phyloP scores from a whole-genome alignment of 2,113 vertebrate genomes.

The Opisthocomus hoazin region DNA sequence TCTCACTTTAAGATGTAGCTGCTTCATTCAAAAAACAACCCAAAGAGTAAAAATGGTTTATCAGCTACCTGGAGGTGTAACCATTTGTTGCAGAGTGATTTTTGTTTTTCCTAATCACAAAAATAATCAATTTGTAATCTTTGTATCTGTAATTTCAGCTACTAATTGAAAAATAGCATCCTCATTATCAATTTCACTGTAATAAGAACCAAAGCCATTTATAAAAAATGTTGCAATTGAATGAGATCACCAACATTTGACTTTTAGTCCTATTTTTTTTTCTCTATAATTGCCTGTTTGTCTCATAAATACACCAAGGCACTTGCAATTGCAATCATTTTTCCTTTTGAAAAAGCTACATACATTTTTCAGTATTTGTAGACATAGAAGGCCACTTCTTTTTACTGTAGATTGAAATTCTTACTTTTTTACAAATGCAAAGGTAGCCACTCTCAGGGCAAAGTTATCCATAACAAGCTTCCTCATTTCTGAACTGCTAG shows the following conservation, averaged over 20 bases:
- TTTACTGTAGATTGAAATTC: not conserved
- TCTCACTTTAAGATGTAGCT: not conserved
- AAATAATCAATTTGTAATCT: conserved; percentile 22
- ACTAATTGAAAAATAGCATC: conserved; percentile 47
- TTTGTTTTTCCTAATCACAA: not conserved
- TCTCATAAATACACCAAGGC: not conserved
- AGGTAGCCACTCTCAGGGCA: not conserved
- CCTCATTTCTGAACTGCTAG: not conserved
- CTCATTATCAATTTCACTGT: conserved; percentile 40
- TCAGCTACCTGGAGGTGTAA: not conserved
- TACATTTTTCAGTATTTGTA: not conserved
- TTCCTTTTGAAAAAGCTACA: not conserved
- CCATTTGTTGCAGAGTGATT: conserved; percentile 5
- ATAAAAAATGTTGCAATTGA: conserved; percentile 30
- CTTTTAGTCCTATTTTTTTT: conserved; percentile 26
- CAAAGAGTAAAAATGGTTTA: not conserved
- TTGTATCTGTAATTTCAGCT: not conserved
- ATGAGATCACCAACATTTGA: conserved; percentile 23
- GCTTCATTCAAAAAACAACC: not conserved
- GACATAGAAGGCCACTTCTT: not conserved
- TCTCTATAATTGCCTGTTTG: conserved; percentile 30
- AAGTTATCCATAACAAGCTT: not conserved
- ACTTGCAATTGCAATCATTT: not conserved
- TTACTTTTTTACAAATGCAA: not conserved
- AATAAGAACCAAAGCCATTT: conserved; percentile 11